phyloP scores from a whole-genome alignment of 2,888 invertebrate genomes.

The Stenodema calcarata region DNA sequence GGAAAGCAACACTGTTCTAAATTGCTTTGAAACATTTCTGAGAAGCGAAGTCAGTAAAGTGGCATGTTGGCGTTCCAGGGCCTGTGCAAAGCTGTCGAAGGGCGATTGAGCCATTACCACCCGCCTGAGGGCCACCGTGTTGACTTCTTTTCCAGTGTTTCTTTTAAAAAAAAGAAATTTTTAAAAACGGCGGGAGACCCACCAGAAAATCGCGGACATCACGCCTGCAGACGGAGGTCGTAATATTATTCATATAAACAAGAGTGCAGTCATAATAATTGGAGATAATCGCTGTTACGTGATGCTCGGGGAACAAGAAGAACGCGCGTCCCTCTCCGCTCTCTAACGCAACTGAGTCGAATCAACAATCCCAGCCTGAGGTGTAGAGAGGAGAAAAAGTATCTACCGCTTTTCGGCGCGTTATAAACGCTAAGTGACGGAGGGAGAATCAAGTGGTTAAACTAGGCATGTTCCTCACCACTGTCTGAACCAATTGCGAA shows the following conservation, averaged over 20 bases:
- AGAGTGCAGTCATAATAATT: constrained; percentile 1
- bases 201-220: not conserved
- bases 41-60: no score
- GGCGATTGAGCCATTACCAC: not conserved
- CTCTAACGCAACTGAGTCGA: constrained; percentile 19
- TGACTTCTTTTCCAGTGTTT: not conserved
- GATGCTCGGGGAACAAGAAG: not conserved
- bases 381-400: not conserved
- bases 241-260: not conserved
- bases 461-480: not conserved
- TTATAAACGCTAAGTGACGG: not conserved
- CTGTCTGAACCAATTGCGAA: not conserved
- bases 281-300: constrained; percentile 10
- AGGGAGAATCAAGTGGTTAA: not conserved
- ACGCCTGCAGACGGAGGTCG: not conserved
- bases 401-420: not conserved
- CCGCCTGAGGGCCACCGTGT: not conserved
- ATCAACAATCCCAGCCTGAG: not conserved
- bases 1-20: no score
- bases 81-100: not conserved
- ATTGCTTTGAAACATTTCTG: no score
- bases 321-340: not conserved
- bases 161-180: no score
- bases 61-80: no score
- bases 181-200: not conserved